Conservation (phyloP, 64 coral and sea anemone species). For the Pachyseris speciosa region DNA sequence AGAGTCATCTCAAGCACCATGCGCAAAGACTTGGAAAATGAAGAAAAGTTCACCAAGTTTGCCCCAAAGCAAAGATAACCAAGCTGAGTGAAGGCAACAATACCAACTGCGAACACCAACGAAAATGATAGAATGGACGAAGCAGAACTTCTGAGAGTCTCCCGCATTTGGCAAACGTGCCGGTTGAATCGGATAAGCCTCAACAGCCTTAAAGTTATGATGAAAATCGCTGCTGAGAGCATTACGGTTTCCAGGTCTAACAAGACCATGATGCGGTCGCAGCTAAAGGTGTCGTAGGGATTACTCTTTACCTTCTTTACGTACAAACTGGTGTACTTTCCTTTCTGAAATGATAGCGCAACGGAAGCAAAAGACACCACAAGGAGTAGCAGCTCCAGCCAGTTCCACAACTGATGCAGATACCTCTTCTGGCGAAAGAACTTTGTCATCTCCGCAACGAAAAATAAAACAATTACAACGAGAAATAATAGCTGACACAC, state of each 20-base stretch:
- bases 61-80: slow-evolving; percentile 35
- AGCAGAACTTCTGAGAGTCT: slow-evolving; percentile 19
- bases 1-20: slow-evolving; percentile 2
- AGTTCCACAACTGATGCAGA: slow-evolving; percentile 40
- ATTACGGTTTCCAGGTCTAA: slow-evolving; percentile 17
- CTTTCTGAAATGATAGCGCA: slow-evolving; percentile 8
- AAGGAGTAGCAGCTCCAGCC: slow-evolving; percentile 24
- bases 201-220: slow-evolving; percentile 19
- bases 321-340: slow-evolving; percentile 20
- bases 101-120: not conserved
- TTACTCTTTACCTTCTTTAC: slow-evolving; percentile 26
- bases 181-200: slow-evolving; percentile 36
- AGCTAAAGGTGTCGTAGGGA: slow-evolving; percentile 22
- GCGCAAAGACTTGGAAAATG: slow-evolving; percentile 1
- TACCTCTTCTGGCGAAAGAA: slow-evolving; percentile 13
- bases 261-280: not conserved
- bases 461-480: not conserved
- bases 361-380: not conserved
- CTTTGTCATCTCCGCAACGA: slow-evolving; percentile 9
- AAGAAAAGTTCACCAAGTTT: not conserved
- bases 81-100: slow-evolving; percentile 13
- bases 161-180: slow-evolving; percentile 20
- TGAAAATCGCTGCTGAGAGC: slow-evolving; percentile 25
- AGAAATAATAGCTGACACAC: slow-evolving; percentile 38
- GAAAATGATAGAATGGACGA: slow-evolving; percentile 19